Percentiles rank a stretch among this genome's conserved stretches.
Conservation (phyloP, 2,888 invertebrate genomes). For the Cheilosia variabilis region DNA sequence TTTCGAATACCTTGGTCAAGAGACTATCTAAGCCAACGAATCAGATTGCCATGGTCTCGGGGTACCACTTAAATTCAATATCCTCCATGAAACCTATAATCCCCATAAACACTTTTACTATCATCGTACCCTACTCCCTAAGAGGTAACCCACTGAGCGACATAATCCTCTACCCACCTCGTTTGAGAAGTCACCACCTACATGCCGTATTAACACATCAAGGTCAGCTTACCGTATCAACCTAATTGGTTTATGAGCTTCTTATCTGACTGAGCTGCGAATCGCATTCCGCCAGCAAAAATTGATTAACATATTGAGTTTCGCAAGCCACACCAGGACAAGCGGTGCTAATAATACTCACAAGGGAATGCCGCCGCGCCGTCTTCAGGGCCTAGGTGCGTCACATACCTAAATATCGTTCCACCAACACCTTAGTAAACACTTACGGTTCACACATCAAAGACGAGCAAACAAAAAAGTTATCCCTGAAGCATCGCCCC, state of each 20-base stretch:
- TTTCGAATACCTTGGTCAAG: too few species aligned
- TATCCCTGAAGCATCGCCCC: slow-evolving; percentile 7
- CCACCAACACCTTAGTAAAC: slow-evolving; percentile 24
- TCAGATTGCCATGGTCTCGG: too few species aligned
- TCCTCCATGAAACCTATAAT: not conserved
- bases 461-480: not conserved
- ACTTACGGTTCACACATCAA: slow-evolving; percentile 25
- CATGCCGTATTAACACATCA: not conserved
- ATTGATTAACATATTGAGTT: slow-evolving; percentile 28
- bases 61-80: not conserved
- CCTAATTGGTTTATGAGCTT: slow-evolving; percentile 20
- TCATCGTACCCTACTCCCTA: not conserved
- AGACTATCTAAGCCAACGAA: too few species aligned
- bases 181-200: not conserved
- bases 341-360: slow-evolving; percentile 16
- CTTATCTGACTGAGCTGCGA: slow-evolving; percentile 5
- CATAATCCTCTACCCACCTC: not conserved
- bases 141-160: not conserved
- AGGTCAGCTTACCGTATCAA: not conserved
- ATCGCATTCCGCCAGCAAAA: not conserved
- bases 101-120: not conserved
- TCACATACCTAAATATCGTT: slow-evolving; percentile 11
- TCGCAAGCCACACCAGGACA: not conserved
- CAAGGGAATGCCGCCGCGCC: slow-evolving; percentile 1
- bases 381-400: slow-evolving; percentile 8